Evolutionary conservation across 2,888 invertebrate species (phyloP).

Genomic region (Drosophila anceps): DNA sequence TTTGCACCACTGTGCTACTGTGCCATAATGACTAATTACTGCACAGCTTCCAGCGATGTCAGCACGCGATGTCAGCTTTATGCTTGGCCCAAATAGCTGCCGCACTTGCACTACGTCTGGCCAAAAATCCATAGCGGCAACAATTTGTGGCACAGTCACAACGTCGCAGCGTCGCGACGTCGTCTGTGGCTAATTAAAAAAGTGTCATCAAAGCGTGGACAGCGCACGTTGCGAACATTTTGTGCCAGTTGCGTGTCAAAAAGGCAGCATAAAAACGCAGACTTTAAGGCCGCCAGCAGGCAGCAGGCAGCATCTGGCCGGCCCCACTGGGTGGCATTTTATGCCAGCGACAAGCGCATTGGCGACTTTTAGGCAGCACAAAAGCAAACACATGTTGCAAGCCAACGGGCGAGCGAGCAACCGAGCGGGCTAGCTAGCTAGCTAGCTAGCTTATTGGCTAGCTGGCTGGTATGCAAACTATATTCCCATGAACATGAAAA

Average conservation of each 20-base stretch:
- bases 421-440: no score
- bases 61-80: slow-evolving; percentile 58
- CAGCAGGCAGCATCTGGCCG: slow-evolving; percentile 13
- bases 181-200: slow-evolving; percentile 70
- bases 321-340: slow-evolving; percentile 63
- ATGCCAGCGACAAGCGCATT: slow-evolving; percentile 36
- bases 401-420: background rate
- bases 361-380: slow-evolving; percentile 39
- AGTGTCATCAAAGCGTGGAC: slow-evolving; percentile 80
- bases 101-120: slow-evolving; percentile 29
- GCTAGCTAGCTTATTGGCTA: background rate
- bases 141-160: slow-evolving; percentile 43
- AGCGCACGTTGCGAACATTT: slow-evolving; percentile 52
- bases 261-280: slow-evolving; percentile 69
- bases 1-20: slow-evolving; percentile 36
- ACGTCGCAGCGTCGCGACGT: slow-evolving; percentile 11
- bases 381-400: slow-evolving; percentile 55
- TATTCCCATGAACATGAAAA: slow-evolving; percentile 80
- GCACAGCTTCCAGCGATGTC: slow-evolving; percentile 45
- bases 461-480: slow-evolving; percentile 67
- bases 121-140: slow-evolving; percentile 31
- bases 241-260: slow-evolving; percentile 67
- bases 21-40: slow-evolving; percentile 55
- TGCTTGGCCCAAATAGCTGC: slow-evolving; percentile 47
- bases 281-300: slow-evolving; percentile 58